Evolutionary conservation across 2,888 invertebrate genomes (phyloP).

Genomic region (Lasiommata megera): DNA sequence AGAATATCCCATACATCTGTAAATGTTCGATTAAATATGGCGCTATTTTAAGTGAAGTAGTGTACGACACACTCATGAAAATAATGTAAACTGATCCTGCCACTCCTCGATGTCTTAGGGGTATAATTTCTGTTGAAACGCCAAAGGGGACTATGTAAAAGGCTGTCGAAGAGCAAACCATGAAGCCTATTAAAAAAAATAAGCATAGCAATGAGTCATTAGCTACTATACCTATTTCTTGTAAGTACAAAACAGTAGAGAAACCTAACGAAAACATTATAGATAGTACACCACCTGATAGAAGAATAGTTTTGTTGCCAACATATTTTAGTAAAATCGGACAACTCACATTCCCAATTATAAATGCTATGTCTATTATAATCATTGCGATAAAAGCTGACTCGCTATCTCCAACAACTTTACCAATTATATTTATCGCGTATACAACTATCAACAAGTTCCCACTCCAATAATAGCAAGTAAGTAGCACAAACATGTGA

Average conservation of each 20-base stretch:
- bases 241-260: constrained; percentile 21
- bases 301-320: constrained; percentile 24
- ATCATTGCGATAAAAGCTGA: constrained; percentile 27
- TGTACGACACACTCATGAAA: constrained; percentile 24
- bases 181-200: constrained; percentile 24
- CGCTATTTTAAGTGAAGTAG: constrained; percentile 22
- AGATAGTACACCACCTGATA: constrained; percentile 20
- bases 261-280: constrained; percentile 20
- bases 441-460: constrained; percentile 25
- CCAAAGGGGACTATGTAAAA: constrained; percentile 24
- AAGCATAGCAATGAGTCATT: constrained; percentile 19
- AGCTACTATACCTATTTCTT: constrained; percentile 11
- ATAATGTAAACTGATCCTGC: constrained; percentile 23
- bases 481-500: constrained; percentile 24
- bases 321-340: constrained; percentile 21
- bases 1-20: constrained; percentile 21
- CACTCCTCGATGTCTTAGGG: constrained; percentile 22
- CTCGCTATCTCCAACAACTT: constrained; percentile 21
- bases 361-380: constrained; percentile 19
- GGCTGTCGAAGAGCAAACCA: constrained; percentile 26
- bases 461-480: constrained; percentile 29
- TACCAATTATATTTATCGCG: constrained; percentile 23
- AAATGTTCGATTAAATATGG: constrained; percentile 22
- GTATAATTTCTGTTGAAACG: constrained; percentile 27
- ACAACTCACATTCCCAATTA: constrained; percentile 20